Percentiles rank a stretch among this genome's conserved stretches.
Conservation (phyloP, 2,888 invertebrate species). For the Geophilus truncorum region DNA sequence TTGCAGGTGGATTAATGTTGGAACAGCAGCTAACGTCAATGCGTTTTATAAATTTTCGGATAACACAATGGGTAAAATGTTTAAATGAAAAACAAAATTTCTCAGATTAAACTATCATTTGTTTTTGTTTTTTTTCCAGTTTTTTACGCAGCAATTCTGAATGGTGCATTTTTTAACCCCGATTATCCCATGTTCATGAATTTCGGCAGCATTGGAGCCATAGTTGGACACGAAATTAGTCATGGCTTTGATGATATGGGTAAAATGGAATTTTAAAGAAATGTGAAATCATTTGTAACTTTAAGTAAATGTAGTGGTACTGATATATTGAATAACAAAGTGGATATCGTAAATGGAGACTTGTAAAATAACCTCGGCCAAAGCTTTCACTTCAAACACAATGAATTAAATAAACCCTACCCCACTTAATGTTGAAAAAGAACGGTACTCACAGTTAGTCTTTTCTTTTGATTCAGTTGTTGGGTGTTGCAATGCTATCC, state of each 20-base stretch:
- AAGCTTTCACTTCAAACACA: too few relatives aligned
- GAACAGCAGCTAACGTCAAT: slow-evolving; percentile 76
- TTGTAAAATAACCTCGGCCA: too few relatives aligned
- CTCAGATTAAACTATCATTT: slow-evolving; percentile 49
- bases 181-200: slow-evolving; percentile 43
- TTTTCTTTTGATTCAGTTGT: too few relatives aligned
- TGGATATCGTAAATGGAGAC: background rate
- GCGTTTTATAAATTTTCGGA: slow-evolving; percentile 80
- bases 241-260: slow-evolving; percentile 50
- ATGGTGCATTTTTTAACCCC: slow-evolving; percentile 44
- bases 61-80: slow-evolving; percentile 83
- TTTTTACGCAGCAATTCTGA: slow-evolving; percentile 42
- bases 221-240: slow-evolving; percentile 51
- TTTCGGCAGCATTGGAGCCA: slow-evolving; percentile 43
- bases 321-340: too few relatives aligned
- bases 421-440: too few relatives aligned
- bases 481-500: too few relatives aligned
- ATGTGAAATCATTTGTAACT: too few relatives aligned
- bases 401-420: too few relatives aligned
- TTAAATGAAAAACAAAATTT: too few relatives aligned
- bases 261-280: too few relatives aligned
- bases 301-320: too few relatives aligned
- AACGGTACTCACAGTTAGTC: too few relatives aligned
- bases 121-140: slow-evolving; percentile 35
- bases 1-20: slow-evolving; percentile 44